Evolutionary conservation across 2,113 vertebrate genomes (phyloP), one percentile per base, ranked within the genome.

Genomic region (Clupea harengus): DNA sequence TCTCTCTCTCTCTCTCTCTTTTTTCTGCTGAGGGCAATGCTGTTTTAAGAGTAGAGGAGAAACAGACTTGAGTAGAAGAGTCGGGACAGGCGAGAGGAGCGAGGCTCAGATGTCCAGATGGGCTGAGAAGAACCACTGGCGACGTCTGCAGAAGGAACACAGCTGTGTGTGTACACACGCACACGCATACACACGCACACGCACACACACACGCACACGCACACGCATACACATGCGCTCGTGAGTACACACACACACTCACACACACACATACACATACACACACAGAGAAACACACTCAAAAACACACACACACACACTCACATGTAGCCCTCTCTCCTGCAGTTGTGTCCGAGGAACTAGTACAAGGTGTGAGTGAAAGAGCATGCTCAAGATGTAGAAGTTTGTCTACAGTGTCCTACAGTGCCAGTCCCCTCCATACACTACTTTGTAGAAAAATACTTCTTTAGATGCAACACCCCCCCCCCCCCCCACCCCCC

Each of bases 1-100:
- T 67, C 10, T 86, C 67, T 85, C 67, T 87, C 85, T 88, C 85
- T 32, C 87, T 75, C 85, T 72, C 60, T 82, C 39, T 81, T 28
- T 4, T 28, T 15, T 44, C 28, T 6, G 72, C 28, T 78, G 85
- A 90, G 87, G 86, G 49, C 84, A 92, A 91, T 88, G 89, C 90
- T 91, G 92, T 90, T 92, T 91, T 93, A 90, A 92, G 90, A 89
- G 91, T 85, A 91, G 91, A 92, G 83, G 86, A 92, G 88, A 92
- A 87, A 86, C 81, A 91, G 92, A 92, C 91, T 92, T 89, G 90
- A 90, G 8, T 20, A 39, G 25, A 50, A 47, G 88, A 89, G 85
- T 81, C 83, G 86, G 45, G 75, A 85, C 87, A 89, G 46, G 45
- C 87, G 52, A 39, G 39, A 39, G 39, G 84, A 52, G n/a, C 88